These are phyloP conservation scores for Stegana nigrithorax DNA, from an alignment of 2,888 invertebrate genomes.

Conservation along the genomic window DNA sequence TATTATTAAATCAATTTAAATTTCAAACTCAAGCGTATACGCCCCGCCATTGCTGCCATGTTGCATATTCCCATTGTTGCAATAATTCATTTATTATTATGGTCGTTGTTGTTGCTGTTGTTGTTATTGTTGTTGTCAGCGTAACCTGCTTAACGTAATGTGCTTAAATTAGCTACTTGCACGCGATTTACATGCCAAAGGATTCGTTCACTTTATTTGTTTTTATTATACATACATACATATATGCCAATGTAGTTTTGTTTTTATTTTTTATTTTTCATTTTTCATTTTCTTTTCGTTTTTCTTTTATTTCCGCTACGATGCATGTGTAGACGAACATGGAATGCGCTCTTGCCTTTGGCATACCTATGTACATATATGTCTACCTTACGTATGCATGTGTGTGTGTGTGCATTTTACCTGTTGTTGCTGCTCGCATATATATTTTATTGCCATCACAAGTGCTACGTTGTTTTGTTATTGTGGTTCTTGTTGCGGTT, in stretches of 20 bases:
- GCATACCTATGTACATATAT: no score
- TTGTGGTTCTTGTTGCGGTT: conserved; percentile 2
- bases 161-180: conserved; percentile 22
- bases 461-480: conserved; percentile 2
- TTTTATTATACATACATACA: no score
- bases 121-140: no score
- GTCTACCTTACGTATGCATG: no score
- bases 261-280: background rate
- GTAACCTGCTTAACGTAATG: background rate
- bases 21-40: conserved; percentile 44
- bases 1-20: conserved; percentile 36
- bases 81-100: background rate
- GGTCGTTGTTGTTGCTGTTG: background rate
- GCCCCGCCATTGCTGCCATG: conserved; percentile 24
- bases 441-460: background rate
- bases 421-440: no score
- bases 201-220: conserved; percentile 3
- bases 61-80: background rate
- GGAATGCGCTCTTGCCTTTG: background rate
- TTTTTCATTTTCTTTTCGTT: background rate
- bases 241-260: background rate
- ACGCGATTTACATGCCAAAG: conserved; percentile 35
- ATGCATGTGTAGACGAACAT: background rate
- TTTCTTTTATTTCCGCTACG: background rate
- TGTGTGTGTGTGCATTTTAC: background rate